phyloP scores from a whole-genome alignment of 2,113 vertebrate genomes.

The Plecotus auritus region DNA sequence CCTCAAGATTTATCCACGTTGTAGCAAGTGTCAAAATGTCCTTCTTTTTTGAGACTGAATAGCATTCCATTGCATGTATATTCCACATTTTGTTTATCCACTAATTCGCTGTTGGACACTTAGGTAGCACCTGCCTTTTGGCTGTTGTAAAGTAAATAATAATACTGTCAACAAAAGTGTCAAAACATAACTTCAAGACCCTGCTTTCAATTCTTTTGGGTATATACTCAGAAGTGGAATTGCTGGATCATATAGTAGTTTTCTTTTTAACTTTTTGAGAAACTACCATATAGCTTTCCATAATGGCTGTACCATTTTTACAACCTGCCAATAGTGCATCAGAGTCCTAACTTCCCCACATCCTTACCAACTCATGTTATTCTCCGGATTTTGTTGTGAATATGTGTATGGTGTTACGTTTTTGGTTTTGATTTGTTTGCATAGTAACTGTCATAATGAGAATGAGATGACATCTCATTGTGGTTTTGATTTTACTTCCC shows the following conservation, averaged over 20 bases:
- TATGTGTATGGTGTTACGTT: background rate
- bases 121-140: background rate
- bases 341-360: background rate
- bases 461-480: background rate
- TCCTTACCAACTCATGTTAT: background rate
- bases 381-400: background rate
- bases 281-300: background rate
- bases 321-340: background rate
- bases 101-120: background rate
- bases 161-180: background rate
- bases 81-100: too few species aligned
- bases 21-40: too few species aligned
- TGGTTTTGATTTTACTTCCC: background rate
- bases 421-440: background rate
- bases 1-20: background rate
- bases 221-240: background rate
- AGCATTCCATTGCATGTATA: too few species aligned
- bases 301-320: background rate
- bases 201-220: background rate
- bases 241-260: background rate
- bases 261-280: background rate
- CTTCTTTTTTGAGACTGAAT: too few species aligned
- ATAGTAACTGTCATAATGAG: background rate
- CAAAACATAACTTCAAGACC: background rate
- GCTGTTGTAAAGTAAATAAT: background rate